Percentiles rank a stretch among this genome's conserved stretches.
phyloP scores from a whole-genome alignment of 1,140 invertebrate genomes.

The Drosophila micromelanica region DNA sequence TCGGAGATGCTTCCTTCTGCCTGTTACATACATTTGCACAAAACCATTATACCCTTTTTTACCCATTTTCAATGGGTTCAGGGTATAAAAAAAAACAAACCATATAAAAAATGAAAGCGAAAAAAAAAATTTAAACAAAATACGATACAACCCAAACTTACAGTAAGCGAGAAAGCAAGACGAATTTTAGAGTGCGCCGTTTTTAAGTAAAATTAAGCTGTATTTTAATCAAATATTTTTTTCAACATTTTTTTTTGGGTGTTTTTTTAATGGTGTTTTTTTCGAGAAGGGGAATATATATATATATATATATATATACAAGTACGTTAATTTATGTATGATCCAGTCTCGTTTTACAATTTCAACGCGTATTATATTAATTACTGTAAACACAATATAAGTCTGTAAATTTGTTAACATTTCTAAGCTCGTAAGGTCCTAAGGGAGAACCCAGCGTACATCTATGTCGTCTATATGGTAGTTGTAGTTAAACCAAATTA shows the following conservation, averaged over 20 bases:
- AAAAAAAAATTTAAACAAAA: conserved; percentile 8
- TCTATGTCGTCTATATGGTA: conserved; percentile 50
- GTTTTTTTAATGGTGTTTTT: conserved; percentile 13
- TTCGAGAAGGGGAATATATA: neutral
- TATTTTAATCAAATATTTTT: conserved; percentile 28
- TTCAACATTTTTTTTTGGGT: conserved; percentile 8
- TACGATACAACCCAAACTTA: conserved; percentile 29
- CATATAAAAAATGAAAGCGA: conserved; percentile 18
- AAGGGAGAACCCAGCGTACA: conserved; percentile 42
- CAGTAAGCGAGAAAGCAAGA: conserved; percentile 63
- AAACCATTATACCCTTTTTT: too few species aligned
- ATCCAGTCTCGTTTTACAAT: conserved; percentile 53
- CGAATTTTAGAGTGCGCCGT: conserved; percentile 64
- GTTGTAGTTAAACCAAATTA: conserved; percentile 69
- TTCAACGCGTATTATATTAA: conserved; percentile 44
- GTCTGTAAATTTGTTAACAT: conserved; percentile 78
- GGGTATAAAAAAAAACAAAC: conserved; percentile 16
- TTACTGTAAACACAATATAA: conserved; percentile 67
- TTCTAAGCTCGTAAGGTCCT: conserved; percentile 53
- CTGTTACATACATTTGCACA: too few species aligned
- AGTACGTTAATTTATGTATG: conserved; percentile 14
- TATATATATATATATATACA: neutral
- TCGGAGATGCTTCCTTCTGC: too few species aligned
- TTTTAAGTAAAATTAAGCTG: conserved; percentile 63
- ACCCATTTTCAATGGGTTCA: too few species aligned